Evolutionary conservation across 2,797 vertebrate genomes (phyloP), one percentile per base, ranked within the genome.

Genomic region (Xiphophorus birchmanni): DNA sequence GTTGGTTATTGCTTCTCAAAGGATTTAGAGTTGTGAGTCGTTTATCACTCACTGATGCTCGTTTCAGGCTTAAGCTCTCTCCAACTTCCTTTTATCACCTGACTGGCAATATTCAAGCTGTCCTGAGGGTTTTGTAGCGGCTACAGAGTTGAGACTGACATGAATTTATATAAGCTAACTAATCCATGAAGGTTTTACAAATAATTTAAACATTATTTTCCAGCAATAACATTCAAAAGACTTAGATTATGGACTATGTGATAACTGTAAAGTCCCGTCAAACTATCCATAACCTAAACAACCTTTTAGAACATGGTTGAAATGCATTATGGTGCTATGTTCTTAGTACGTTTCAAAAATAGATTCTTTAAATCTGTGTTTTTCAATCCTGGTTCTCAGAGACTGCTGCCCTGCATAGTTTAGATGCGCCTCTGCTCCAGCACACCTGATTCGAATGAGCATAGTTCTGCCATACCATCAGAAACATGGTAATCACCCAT

Each of bases 1-100:
- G 73, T 80, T 78, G 60, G 80, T 75, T 87, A 75, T 81, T 84
- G 54, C 79, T 86, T 37, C 84, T 84, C 54, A 1, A 73, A 88
- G 74, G 85, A 85, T 87, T 86, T 79, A 29, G 45, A 81, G 78
- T 58, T 44, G 9, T 78, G 76, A 75, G 23, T 45, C 56, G 18
- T 76, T 60, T 45, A 76, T 76, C 80, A 92, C 77, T 87, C 71
- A 79, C 63, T 73, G 73, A 85, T 86, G 90, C 80, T 93, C 87
- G 89, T 89, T 82, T 69, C 67, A 71, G 79, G 23, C 50, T 83
- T 73, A 79, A 75, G 81, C 76, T 80, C 82, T 81, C 84, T 83
- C 75, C 4, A 5, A 88, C 90, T 91, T 91, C 77, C 78, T 86
- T 90, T 92, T 83, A 85, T 90, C 86, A 88, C 44, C 74, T 75